Evolutionary conservation across 2,113 vertebrate species (phyloP).

Genomic region (Hirundichthys speculiger): DNA sequence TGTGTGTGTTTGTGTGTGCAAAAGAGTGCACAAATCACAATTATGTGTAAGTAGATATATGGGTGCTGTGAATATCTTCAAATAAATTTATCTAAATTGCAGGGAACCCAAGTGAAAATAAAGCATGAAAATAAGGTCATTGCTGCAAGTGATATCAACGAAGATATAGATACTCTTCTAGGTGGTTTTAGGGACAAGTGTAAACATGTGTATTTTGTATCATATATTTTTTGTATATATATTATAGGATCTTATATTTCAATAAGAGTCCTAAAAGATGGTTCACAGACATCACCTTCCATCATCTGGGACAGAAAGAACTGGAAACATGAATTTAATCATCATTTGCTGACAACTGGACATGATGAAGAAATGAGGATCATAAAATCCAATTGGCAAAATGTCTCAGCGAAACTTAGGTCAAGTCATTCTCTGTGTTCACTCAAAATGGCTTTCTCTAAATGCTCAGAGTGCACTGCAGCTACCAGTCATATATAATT

Average conservation of each 20-base stretch:
- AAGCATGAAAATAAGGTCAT: slow-evolving; percentile 1
- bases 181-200: slow-evolving; percentile 22
- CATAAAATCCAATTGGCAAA: no score
- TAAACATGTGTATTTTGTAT: no score
- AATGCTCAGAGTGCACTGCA: slow-evolving; percentile 53
- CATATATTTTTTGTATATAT: no score
- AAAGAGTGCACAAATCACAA: background rate
- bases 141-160: background rate
- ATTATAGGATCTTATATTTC: no score
- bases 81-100: slow-evolving; percentile 20
- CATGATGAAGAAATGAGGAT: slow-evolving; percentile 56
- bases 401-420: no score
- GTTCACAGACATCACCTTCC: slow-evolving; percentile 34
- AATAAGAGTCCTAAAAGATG: slow-evolving; percentile 25
- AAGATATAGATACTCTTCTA: slow-evolving; percentile 11
- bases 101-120: slow-evolving; percentile 22
- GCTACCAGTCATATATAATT: slow-evolving; percentile 50
- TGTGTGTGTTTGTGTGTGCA: slow-evolving; percentile 5
- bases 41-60: slow-evolving; percentile 42
- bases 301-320: slow-evolving; percentile 26
- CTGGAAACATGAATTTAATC: slow-evolving; percentile 48
- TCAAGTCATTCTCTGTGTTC: slow-evolving; percentile 48
- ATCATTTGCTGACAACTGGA: slow-evolving; percentile 63
- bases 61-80: slow-evolving; percentile 38
- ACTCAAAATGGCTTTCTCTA: slow-evolving; percentile 47